These are phyloP conservation scores for Eupithecia inturbata DNA, from an alignment of 2,888 invertebrate genomes.

Conservation along the genomic window DNA sequence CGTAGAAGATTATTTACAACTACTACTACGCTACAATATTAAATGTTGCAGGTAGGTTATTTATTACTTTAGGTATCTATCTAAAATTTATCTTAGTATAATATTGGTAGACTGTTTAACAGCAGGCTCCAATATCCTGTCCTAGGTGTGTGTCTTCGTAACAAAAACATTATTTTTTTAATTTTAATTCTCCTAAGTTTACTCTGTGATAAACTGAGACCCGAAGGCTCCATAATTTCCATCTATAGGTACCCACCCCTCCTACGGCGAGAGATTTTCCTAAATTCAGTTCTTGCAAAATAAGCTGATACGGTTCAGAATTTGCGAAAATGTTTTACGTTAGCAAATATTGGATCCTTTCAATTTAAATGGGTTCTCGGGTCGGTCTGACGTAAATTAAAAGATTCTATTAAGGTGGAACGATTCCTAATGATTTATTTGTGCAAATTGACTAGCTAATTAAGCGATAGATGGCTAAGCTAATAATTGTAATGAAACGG, in stretches of 20 bases:
- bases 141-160: not conserved
- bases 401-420: not conserved
- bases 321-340: not conserved
- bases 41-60: too few relatives aligned
- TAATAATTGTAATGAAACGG: not conserved
- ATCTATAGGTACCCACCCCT: not conserved
- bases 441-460: not conserved
- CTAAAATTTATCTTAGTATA: too few relatives aligned
- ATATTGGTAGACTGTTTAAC: not conserved
- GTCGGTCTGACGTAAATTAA: not conserved
- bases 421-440: not conserved
- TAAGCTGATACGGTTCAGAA: not conserved
- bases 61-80: too few relatives aligned
- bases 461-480: not conserved
- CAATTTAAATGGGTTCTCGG: slow-evolving; percentile 8
- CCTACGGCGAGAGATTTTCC: not conserved
- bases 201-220: not conserved
- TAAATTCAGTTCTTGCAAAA: not conserved
- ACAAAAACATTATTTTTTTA: not conserved
- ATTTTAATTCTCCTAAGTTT: not conserved
- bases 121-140: not conserved
- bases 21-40: too few relatives aligned
- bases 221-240: not conserved
- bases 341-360: slow-evolving; percentile 1
- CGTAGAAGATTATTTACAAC: too few relatives aligned